Percentiles rank a stretch among this genome's conserved stretches.
phyloP scores from a whole-genome alignment of 2,113 vertebrate species.

The Oryzias javanicus region DNA sequence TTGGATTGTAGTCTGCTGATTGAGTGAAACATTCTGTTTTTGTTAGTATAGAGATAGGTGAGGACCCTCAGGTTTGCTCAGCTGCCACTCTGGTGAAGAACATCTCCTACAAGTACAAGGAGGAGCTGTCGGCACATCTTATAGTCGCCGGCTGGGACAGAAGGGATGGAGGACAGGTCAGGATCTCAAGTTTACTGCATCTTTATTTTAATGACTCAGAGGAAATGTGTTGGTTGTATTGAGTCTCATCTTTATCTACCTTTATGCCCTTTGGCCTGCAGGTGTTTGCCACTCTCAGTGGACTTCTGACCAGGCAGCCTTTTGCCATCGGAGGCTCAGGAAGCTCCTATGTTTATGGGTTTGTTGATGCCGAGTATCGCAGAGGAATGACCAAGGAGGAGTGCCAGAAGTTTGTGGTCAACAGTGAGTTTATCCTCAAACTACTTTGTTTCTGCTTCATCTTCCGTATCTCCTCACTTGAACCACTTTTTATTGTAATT shows the following conservation, averaged over 20 bases:
- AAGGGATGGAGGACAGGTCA: constrained; percentile 80
- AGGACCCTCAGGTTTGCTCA: constrained; percentile 79
- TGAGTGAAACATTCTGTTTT: background rate
- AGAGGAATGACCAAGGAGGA: constrained; percentile 76
- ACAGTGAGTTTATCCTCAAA: constrained; percentile 68
- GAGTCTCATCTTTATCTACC: background rate
- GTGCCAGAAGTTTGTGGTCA: constrained; percentile 79
- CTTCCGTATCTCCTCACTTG: background rate
- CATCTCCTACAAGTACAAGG: constrained; percentile 86
- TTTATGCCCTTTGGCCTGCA: constrained; percentile 44
- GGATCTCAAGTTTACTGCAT: background rate
- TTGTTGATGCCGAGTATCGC: constrained; percentile 83
- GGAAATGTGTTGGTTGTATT: background rate
- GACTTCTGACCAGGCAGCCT: constrained; percentile 81
- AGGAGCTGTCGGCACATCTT: constrained; percentile 85
- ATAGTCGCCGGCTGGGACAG: constrained; percentile 88
- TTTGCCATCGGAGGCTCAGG: constrained; percentile 85
- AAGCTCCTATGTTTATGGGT: constrained; percentile 84
- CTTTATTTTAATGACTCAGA: background rate
- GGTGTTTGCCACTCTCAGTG: constrained; percentile 83
- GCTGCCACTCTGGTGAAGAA: constrained; percentile 83
- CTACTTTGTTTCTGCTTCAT: background rate
- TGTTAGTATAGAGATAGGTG: constrained; percentile 79
- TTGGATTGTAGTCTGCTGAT: background rate
- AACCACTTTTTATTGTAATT: constrained; percentile 1